Percentiles rank a stretch among this genome's conserved stretches.
Conservation (phyloP, 2,113 vertebrate genomes). For the Muscicapa adusta region DNA sequence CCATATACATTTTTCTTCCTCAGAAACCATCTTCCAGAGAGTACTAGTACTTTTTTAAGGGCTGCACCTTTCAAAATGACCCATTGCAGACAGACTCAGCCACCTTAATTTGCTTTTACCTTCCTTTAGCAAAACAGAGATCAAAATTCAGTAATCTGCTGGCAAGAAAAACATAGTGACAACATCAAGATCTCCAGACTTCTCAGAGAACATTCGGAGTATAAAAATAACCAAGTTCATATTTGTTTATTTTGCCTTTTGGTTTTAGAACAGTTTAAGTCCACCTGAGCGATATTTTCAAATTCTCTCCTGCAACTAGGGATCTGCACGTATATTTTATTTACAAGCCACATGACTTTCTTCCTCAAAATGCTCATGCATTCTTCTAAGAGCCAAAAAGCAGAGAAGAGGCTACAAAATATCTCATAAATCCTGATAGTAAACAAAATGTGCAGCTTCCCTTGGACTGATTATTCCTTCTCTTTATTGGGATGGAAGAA, state of each 20-base stretch:
- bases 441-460: neutral
- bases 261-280: neutral
- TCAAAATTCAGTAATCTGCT: conserved; percentile 41
- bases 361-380: neutral
- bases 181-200: conserved; percentile 1
- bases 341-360: neutral
- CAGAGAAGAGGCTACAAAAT: neutral
- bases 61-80: conserved; percentile 14
- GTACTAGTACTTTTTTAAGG: neutral
- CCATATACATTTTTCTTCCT: neutral
- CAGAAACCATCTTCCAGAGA: neutral
- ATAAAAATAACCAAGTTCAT: conserved; percentile 7
- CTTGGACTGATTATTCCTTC: neutral
- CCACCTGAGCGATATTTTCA: neutral
- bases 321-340: neutral
- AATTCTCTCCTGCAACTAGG: neutral
- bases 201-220: neutral
- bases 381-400: neutral
- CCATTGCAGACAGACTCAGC: neutral
- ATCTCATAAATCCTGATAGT: neutral
- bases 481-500: neutral
- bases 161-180: conserved; percentile 23
- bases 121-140: conserved; percentile 23
- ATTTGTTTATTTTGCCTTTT: conserved; percentile 24
- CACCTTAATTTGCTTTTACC: conserved; percentile 11